These are phyloP conservation scores for Aspidiotus destructor DNA, from an alignment of 2,888 invertebrate genomes.

Conservation along the genomic window DNA sequence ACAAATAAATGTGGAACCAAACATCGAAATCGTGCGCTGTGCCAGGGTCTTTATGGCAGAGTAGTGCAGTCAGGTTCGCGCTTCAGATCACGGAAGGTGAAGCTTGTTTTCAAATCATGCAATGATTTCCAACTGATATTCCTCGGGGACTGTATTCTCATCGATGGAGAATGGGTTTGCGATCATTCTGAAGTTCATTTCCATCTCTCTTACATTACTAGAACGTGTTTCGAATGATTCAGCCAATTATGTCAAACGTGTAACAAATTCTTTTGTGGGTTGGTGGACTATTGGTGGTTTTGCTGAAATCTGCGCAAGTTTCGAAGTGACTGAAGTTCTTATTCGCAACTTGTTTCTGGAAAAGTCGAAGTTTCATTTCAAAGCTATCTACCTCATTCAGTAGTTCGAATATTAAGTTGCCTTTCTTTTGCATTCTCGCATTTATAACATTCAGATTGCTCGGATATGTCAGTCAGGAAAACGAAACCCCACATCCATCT, in stretches of 20 bases:
- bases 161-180: too few species aligned
- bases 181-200: too few species aligned
- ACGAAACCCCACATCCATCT: background rate
- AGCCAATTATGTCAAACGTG: too few species aligned
- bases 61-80: too few species aligned
- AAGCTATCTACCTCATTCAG: background rate
- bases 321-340: background rate
- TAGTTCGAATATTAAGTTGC: background rate
- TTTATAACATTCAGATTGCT: background rate
- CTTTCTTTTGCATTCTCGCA: background rate
- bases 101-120: background rate
- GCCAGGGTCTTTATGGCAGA: too few species aligned
- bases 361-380: background rate
- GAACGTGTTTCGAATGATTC: too few species aligned
- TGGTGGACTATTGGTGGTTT: background rate
- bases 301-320: background rate
- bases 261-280: too few species aligned
- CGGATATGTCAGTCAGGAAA: too few species aligned
- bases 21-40: too few species aligned
- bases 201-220: too few species aligned
- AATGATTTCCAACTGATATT: background rate
- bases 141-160: too few species aligned
- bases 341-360: background rate
- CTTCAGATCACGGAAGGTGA: background rate
- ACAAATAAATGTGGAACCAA: too few species aligned